These are phyloP conservation scores for Neosalanx taihuensis DNA, from an alignment of 2,797 vertebrate species.

Conservation along the genomic window DNA sequence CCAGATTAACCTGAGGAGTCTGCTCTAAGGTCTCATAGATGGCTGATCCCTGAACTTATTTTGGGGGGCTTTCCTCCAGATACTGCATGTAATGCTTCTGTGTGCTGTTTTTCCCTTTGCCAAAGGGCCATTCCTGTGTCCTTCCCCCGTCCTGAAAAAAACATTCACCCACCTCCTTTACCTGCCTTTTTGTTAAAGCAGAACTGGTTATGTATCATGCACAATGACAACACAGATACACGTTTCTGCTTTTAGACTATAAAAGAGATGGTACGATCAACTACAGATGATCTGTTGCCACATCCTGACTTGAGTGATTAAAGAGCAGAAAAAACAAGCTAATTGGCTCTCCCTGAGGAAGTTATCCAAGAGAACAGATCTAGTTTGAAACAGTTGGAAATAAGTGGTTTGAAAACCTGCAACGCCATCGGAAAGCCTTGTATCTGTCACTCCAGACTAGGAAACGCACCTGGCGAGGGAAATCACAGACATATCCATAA, in stretches of 20 bases:
- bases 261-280: conserved; percentile 33
- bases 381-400: conserved; percentile 28
- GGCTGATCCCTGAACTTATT: neutral
- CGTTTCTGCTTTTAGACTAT: conserved; percentile 12
- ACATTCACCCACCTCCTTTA: conserved; percentile 21
- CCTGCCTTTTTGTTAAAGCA: conserved; percentile 5
- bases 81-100: neutral
- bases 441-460: conserved; percentile 29
- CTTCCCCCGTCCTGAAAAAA: conserved; percentile 15
- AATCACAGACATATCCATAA: neutral
- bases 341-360: conserved; percentile 53
- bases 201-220: conserved; percentile 1
- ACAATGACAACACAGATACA: conserved; percentile 11
- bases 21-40: conserved; percentile 3
- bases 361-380: conserved; percentile 26
- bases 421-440: conserved; percentile 16
- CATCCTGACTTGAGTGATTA: conserved; percentile 49
- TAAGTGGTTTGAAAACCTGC: conserved; percentile 49
- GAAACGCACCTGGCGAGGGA: conserved; percentile 24
- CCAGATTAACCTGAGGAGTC: conserved; percentile 1
- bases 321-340: conserved; percentile 48
- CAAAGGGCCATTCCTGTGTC: conserved; percentile 1
- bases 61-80: conserved; percentile 10
- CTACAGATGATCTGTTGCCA: conserved; percentile 46
- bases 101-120: conserved; percentile 8